Conservation (phyloP, 2,797 vertebrate species). For the Simalia tracyae region DNA sequence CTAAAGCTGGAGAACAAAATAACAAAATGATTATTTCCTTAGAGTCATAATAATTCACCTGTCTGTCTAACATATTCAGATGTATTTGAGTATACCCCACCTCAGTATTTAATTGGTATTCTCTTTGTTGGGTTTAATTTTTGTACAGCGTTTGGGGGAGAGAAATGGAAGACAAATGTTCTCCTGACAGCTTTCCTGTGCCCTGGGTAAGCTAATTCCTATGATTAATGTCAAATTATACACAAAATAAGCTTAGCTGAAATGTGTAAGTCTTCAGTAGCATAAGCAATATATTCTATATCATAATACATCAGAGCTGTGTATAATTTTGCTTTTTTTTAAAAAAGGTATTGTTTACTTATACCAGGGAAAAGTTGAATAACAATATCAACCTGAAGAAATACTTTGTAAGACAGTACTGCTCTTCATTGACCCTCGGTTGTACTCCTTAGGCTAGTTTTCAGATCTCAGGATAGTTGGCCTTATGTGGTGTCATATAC, state of each 20-base stretch:
- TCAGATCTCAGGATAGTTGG: slow-evolving; percentile 26
- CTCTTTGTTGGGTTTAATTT: slow-evolving; percentile 62
- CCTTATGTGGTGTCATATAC: slow-evolving; percentile 42
- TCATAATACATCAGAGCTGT: slow-evolving; percentile 13
- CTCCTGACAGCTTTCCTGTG: slow-evolving; percentile 94
- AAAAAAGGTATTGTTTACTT: slow-evolving; percentile 19
- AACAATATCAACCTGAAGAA: neutral
- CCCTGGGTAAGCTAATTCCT: slow-evolving; percentile 85
- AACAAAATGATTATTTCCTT: neutral
- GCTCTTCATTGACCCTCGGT: slow-evolving; percentile 20
- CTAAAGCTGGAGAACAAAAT: neutral
- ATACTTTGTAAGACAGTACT: slow-evolving; percentile 9
- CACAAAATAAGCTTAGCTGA: slow-evolving; percentile 35
- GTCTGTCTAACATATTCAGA: neutral
- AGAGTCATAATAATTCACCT: neutral
- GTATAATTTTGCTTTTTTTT: neutral
- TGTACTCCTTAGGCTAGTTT: slow-evolving; percentile 29
- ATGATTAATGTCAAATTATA: slow-evolving; percentile 40
- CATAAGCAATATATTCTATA: neutral
- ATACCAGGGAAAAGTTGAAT: slow-evolving; percentile 26
- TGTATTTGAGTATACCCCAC: neutral
- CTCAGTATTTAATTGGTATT: slow-evolving; percentile 30
- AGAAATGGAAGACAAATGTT: slow-evolving; percentile 99
- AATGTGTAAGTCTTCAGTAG: slow-evolving; percentile 24
- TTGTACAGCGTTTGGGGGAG: slow-evolving; percentile 89